A percentile compares a stretch with the other conserved stretches of the same genome.
Evolutionary conservation across 1,140 invertebrate species (phyloP).

Genomic region (Conus betulinus): DNA sequence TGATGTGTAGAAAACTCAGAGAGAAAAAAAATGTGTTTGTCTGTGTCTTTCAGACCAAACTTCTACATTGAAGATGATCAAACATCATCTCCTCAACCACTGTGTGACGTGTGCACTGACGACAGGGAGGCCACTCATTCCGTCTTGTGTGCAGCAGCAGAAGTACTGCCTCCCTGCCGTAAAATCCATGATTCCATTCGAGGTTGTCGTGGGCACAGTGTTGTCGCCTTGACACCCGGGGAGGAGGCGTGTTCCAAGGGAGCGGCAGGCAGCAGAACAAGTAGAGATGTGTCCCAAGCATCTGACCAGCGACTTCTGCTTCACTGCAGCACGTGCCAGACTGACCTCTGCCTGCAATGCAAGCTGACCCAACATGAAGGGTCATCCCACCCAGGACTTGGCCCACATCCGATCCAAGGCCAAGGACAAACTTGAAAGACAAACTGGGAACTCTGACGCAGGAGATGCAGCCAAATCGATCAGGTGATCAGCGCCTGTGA

Average conservation of each 20-base stretch:
- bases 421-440: background rate
- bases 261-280: background rate
- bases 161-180: background rate
- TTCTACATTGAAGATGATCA: too few species aligned
- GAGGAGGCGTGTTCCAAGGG: background rate
- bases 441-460: too few species aligned
- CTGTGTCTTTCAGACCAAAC: too few species aligned
- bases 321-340: background rate
- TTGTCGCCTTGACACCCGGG: background rate
- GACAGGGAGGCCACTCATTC: background rate
- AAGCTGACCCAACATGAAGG: background rate
- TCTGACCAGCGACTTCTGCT: slow-evolving; percentile 1
- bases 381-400: background rate
- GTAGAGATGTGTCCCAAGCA: background rate
- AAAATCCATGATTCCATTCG: background rate
- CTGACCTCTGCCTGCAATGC: background rate
- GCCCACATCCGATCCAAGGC: background rate
- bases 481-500: background rate
- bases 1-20: too few species aligned
- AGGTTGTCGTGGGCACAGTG: background rate
- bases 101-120: too few species aligned
- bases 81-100: too few species aligned
- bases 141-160: background rate
- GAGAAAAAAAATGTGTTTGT: too few species aligned
- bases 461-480: background rate